Percentiles rank a stretch among this genome's conserved stretches.
Evolutionary conservation across 2,888 invertebrate species (phyloP).

Genomic region (Antitype chi): DNA sequence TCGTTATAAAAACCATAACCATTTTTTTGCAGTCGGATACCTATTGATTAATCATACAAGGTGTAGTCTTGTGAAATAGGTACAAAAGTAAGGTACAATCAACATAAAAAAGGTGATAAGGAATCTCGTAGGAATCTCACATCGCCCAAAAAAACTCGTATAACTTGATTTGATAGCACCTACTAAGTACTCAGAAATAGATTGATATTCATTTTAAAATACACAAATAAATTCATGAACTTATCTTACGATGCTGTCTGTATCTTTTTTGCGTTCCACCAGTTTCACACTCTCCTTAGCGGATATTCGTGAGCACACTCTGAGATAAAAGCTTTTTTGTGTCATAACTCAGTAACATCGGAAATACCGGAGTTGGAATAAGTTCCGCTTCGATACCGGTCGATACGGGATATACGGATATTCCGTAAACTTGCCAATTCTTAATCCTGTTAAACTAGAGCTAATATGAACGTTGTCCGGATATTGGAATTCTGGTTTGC

Average conservation of each 20-base stretch:
- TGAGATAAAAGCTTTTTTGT: constrained; percentile 83
- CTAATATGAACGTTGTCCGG: constrained; percentile 13
- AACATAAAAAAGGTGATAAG: background rate
- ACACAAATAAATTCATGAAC: background rate
- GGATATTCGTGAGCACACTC: constrained; percentile 65
- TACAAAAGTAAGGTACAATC: too few relatives aligned
- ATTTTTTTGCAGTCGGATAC: background rate
- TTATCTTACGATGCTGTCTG: background rate
- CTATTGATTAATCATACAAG: background rate
- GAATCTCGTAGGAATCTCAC: background rate
- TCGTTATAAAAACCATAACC: background rate
- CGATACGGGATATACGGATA: constrained; percentile 34
- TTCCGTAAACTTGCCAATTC: constrained; percentile 35
- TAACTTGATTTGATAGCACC: background rate
- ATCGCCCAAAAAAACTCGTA: too few relatives aligned
- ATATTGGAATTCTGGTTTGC: constrained; percentile 29
- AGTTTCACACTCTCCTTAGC: constrained; percentile 15
- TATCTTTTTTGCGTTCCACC: constrained; percentile 14
- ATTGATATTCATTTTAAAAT: background rate
- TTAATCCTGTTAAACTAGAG: constrained; percentile 41
- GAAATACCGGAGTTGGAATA: constrained; percentile 73
- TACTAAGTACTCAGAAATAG: background rate
- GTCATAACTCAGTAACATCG: constrained; percentile 76
- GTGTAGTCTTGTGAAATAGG: background rate
- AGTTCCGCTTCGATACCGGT: constrained; percentile 53